Percentiles rank a stretch among this genome's conserved stretches.
phyloP scores from a whole-genome alignment of 2,797 vertebrate species.

The Manis javanica region DNA sequence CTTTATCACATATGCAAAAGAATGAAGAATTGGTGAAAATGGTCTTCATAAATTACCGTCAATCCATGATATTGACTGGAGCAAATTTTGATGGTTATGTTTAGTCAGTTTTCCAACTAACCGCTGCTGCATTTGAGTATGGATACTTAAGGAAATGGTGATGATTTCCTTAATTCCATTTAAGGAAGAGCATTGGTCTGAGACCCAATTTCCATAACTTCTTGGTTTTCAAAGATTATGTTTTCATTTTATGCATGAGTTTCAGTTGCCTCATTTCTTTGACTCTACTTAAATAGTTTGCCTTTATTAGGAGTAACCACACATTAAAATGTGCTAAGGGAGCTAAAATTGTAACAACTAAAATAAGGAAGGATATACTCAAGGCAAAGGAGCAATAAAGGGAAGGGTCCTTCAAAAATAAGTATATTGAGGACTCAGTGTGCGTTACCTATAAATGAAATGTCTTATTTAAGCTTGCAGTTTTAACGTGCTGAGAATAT shows the following conservation, averaged over 20 bases:
- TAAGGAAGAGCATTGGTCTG: slow-evolving; percentile 58
- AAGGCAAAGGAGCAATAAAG: neutral
- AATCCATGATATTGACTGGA: neutral
- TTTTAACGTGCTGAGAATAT: neutral
- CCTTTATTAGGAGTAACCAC: neutral
- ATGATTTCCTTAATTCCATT: slow-evolving; percentile 58
- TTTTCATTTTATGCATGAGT: slow-evolving; percentile 58
- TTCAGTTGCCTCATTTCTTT: slow-evolving; percentile 61
- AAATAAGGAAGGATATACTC: slow-evolving; percentile 34
- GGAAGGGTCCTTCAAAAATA: neutral
- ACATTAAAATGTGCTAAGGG: slow-evolving; percentile 20
- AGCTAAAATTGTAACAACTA: slow-evolving; percentile 44
- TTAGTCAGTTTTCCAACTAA: slow-evolving; percentile 14
- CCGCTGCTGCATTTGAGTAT: slow-evolving; percentile 10
- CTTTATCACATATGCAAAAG: slow-evolving; percentile 10
- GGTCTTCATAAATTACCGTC: slow-evolving; percentile 17
- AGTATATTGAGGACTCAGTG: neutral
- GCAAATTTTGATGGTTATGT: slow-evolving; percentile 24
- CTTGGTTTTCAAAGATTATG: slow-evolving; percentile 56
- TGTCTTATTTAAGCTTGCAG: slow-evolving; percentile 31
- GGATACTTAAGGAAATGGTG: slow-evolving; percentile 25
- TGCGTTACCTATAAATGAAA: neutral
- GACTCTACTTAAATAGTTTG: slow-evolving; percentile 1
- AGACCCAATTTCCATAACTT: slow-evolving; percentile 54
- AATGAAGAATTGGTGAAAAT: neutral